A percentile compares a stretch with the other conserved stretches of the same genome.
phyloP scores from a whole-genome alignment of 2,113 vertebrate species.

The Dolichotis patagonum region DNA sequence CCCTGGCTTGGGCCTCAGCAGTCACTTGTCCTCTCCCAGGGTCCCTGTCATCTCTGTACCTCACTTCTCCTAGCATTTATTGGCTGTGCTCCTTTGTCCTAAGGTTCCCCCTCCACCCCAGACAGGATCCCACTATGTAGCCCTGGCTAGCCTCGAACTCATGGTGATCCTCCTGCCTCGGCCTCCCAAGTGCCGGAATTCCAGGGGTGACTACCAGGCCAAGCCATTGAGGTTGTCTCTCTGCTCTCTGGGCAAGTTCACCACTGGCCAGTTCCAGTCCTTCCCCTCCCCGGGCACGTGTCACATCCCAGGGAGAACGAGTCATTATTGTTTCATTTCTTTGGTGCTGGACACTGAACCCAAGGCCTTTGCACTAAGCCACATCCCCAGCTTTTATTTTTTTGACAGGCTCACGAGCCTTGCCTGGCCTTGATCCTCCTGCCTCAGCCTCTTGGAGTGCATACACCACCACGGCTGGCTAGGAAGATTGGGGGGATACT shows the following conservation, averaged over 20 bases:
- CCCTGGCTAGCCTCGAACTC: neutral
- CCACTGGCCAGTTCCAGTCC: neutral
- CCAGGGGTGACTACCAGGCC: neutral
- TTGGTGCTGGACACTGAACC: neutral
- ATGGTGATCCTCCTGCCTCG: neutral
- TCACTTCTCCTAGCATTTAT: neutral
- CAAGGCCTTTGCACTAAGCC: neutral
- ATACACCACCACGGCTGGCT: neutral
- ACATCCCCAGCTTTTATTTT: neutral
- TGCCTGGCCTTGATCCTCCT: neutral
- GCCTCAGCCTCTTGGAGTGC: neutral
- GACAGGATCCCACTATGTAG: neutral
- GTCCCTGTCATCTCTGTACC: neutral
- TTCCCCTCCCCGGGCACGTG: neutral
- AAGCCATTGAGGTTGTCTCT: neutral
- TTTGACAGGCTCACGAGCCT: neutral
- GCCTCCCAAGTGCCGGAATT: neutral
- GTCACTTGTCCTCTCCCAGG: neutral
- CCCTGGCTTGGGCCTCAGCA: neutral
- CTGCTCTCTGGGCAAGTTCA: fast-evolving
- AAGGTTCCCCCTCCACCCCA: too few species aligned
- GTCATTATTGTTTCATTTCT: neutral
- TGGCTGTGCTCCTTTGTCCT: neutral
- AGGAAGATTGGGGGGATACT: neutral
- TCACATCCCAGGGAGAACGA: neutral